Percentiles rank a stretch among this genome's conserved stretches.
Evolutionary conservation across 2,797 vertebrate species (phyloP).

Genomic region (Pangasius sanitwongsei): DNA sequence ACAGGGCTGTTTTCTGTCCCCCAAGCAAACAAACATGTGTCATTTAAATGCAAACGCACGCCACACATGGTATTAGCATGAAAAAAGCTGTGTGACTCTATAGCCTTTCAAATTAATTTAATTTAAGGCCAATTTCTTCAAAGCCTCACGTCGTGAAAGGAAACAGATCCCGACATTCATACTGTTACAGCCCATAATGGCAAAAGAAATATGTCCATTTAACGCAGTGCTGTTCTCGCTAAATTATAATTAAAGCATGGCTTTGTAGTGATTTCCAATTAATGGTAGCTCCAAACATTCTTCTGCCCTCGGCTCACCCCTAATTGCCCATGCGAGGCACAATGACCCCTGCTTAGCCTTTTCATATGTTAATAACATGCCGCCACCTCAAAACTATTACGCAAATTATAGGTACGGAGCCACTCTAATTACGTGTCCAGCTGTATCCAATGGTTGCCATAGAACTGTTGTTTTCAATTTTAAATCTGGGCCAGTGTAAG

Average conservation of each 20-base stretch:
- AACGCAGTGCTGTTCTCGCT: slow-evolving; percentile 75
- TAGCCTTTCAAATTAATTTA: slow-evolving; percentile 76
- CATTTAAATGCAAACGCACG: slow-evolving; percentile 64
- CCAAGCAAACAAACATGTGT: slow-evolving; percentile 61
- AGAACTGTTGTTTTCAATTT: slow-evolving; percentile 57
- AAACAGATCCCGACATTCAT: slow-evolving; percentile 75
- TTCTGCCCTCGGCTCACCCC: slow-evolving; percentile 73
- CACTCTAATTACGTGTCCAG: slow-evolving; percentile 79
- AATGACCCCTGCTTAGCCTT: slow-evolving; percentile 81
- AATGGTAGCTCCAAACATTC: slow-evolving; percentile 80
- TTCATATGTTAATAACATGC: slow-evolving; percentile 84
- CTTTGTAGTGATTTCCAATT: slow-evolving; percentile 82
- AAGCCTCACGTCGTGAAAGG: slow-evolving; percentile 74
- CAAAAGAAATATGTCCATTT: slow-evolving; percentile 75
- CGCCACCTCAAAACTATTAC: slow-evolving; percentile 81
- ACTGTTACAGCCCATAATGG: slow-evolving; percentile 74
- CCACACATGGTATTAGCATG: slow-evolving; percentile 68
- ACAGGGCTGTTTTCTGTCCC: slow-evolving; percentile 57
- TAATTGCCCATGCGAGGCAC: slow-evolving; percentile 77
- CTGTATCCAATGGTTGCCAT: slow-evolving; percentile 74
- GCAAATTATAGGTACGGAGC: slow-evolving; percentile 81
- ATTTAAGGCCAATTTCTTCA: slow-evolving; percentile 78
- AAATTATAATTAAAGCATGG: slow-evolving; percentile 82
- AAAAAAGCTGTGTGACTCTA: slow-evolving; percentile 63
- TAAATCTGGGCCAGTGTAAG: slow-evolving; percentile 60